phyloP scores from a whole-genome alignment of 2,797 vertebrate species.

The Anguilla marmorata region DNA sequence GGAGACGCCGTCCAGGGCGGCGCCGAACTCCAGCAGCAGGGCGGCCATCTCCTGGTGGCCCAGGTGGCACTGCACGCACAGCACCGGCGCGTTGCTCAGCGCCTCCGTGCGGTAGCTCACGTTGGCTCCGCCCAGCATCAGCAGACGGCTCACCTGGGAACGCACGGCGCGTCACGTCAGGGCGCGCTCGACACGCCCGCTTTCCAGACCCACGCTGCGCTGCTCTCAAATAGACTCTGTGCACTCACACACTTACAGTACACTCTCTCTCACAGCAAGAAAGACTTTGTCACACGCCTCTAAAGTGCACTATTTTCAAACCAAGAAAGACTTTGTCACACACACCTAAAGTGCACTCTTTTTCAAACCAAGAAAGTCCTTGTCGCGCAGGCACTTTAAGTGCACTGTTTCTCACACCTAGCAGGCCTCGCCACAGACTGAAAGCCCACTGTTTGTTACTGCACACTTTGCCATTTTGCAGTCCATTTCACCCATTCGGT shows the following conservation, averaged over 20 bases:
- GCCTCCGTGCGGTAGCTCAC: constrained; percentile 94
- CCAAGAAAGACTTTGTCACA: background rate
- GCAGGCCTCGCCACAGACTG: background rate
- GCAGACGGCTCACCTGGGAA: constrained; percentile 88
- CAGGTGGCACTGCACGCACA: constrained; percentile 89
- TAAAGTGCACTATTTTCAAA: background rate
- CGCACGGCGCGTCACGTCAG: background rate
- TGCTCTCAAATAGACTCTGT: background rate
- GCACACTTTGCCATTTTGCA: background rate
- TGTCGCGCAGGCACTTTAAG: background rate
- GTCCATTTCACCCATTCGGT: background rate
- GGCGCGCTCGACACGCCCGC: background rate
- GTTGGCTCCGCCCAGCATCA: constrained; percentile 92
- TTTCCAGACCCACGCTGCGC: background rate
- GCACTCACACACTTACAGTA: background rate
- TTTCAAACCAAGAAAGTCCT: background rate
- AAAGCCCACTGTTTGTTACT: background rate
- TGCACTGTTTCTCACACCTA: background rate
- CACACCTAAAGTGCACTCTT: background rate
- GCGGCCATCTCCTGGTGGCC: constrained; percentile 90
- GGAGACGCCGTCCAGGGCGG: constrained; percentile 78
- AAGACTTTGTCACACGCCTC: background rate
- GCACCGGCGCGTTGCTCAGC: constrained; percentile 87
- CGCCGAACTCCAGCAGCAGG: constrained; percentile 86
- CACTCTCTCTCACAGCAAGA: background rate